Conservation (phyloP, 1,140 invertebrate genomes). For the Elysia chlorotica region DNA sequence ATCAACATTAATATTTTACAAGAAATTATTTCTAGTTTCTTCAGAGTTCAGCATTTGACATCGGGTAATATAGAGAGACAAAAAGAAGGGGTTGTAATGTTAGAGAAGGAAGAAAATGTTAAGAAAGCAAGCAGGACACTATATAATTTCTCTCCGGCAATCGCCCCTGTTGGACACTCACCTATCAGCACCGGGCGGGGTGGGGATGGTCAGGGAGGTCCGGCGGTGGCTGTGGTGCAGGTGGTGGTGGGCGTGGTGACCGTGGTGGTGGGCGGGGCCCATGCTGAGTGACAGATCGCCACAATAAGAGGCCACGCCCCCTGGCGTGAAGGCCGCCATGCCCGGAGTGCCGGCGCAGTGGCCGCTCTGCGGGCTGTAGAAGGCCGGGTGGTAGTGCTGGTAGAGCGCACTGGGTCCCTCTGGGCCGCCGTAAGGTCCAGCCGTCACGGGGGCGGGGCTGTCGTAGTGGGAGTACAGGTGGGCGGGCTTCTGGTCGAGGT, state of each 20-base stretch:
- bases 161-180: conserved; percentile 21
- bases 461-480: conserved; percentile 22
- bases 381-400: conserved; percentile 34
- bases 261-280: conserved; percentile 39
- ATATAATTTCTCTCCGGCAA: no score
- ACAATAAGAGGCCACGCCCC: conserved; percentile 30
- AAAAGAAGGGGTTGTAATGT: no score
- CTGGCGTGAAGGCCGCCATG: conserved; percentile 26
- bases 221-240: conserved; percentile 41
- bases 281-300: conserved; percentile 33
- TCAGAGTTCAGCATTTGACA: no score
- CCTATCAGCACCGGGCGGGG: conserved; percentile 46
- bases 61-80: no score
- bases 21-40: no score
- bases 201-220: conserved; percentile 50
- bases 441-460: conserved; percentile 20
- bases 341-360: conserved; percentile 16
- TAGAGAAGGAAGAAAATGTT: no score
- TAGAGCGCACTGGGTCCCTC: conserved; percentile 26
- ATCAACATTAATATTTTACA: no score
- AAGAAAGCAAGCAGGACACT: no score
- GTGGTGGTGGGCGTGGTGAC: conserved; percentile 35
- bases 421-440: conserved; percentile 11
- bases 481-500: conserved; percentile 32
- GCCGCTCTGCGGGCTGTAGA: conserved; percentile 38